A percentile compares a stretch with the other conserved stretches of the same genome.
These are phyloP conservation scores for Drosophila santomea DNA, from an alignment of 1,140 invertebrate species.

Conservation along the genomic window DNA sequence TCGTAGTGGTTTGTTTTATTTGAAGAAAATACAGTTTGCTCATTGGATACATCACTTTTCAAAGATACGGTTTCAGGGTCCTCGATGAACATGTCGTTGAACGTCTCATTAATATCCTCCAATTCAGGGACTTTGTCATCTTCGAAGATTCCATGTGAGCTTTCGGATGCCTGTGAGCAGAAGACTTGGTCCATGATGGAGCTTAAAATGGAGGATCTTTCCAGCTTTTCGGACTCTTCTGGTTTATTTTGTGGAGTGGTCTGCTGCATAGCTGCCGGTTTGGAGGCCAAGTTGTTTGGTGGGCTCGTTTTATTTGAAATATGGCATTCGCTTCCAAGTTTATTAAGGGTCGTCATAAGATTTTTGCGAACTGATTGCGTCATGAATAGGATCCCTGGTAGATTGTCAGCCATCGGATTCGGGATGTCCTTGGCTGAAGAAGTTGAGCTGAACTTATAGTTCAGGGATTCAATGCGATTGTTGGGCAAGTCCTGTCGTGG, in stretches of 20 bases:
- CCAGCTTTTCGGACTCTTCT: not conserved
- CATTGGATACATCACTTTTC: conserved; percentile 33
- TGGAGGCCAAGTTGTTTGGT: conserved; percentile 1
- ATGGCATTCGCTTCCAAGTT: not conserved
- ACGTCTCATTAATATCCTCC: not conserved
- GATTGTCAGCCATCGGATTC: not conserved
- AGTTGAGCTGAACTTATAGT: not conserved
- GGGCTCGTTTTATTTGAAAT: conserved; percentile 22
- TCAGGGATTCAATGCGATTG: conserved; percentile 16
- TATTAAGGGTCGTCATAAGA: not conserved
- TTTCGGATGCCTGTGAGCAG: conserved; percentile 7
- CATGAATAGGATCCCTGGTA: not conserved
- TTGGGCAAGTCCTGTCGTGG: conserved; percentile 25
- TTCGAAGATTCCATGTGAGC: not conserved
- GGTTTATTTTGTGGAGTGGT: not conserved
- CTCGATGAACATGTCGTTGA: not conserved
- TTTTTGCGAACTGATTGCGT: not conserved
- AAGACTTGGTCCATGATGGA: conserved; percentile 26
- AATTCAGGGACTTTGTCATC: not conserved
- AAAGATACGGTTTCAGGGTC: not conserved
- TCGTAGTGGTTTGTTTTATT: conserved; percentile 56
- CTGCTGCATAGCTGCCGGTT: not conserved
- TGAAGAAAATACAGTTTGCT: conserved; percentile 37
- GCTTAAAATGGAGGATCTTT: not conserved
- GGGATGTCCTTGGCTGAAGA: too few species aligned